Percentiles rank a stretch among this genome's conserved stretches.
Evolutionary conservation across 1,140 invertebrate species (phyloP).

Genomic region (Gonioctena quinquepunctata): DNA sequence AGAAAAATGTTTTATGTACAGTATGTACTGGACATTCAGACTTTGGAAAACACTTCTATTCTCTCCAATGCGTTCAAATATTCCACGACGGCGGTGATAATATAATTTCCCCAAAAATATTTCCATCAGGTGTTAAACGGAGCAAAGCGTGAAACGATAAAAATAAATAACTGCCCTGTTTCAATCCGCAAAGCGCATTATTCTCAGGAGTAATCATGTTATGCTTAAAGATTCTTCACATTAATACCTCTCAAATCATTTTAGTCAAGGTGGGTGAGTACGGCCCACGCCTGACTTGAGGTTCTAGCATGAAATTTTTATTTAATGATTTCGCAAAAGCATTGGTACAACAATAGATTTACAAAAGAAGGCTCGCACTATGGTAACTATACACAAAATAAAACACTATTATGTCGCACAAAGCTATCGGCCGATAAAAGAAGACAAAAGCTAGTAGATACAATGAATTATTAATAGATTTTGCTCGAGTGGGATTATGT

Average conservation of each 20-base stretch:
- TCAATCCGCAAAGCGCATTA: too few relatives aligned
- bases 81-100: too few relatives aligned
- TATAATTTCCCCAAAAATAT: too few relatives aligned
- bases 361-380: conserved; percentile 10
- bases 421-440: conserved; percentile 7
- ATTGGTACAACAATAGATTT: not conserved
- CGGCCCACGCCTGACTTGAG: conserved; percentile 9
- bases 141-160: too few relatives aligned
- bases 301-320: conserved; percentile 17
- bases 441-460: not conserved
- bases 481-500: conserved; percentile 8
- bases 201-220: not conserved
- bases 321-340: conserved; percentile 20
- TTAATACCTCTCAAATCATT: conserved; percentile 4
- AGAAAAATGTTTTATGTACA: too few relatives aligned
- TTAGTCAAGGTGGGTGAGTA: conserved; percentile 9
- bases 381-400: conserved; percentile 9
- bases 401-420: conserved; percentile 12
- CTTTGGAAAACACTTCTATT: too few relatives aligned
- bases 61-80: too few relatives aligned
- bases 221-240: not conserved
- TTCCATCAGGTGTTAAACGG: too few relatives aligned
- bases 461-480: conserved; percentile 15
- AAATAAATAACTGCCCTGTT: too few relatives aligned
- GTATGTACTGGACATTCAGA: too few relatives aligned